Conservation (phyloP, 2,113 vertebrate species). For the Gobiocypris rarus region DNA sequence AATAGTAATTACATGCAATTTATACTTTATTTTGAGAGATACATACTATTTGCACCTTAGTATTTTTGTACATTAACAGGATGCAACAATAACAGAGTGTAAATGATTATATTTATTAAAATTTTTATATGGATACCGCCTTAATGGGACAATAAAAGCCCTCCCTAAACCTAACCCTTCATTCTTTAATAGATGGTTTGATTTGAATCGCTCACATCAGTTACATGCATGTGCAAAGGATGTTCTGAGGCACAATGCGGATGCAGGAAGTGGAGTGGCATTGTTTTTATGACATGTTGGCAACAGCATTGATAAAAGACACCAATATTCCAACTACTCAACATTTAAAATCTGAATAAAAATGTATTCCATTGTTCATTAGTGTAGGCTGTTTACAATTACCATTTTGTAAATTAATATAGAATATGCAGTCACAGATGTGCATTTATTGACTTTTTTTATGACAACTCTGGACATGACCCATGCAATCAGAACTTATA, state of each 20-base stretch:
- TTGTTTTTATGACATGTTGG: background rate
- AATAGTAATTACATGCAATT: no score
- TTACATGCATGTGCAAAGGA: background rate
- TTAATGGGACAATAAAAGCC: no score
- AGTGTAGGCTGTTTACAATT: background rate
- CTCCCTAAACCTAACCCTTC: background rate
- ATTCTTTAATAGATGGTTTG: background rate
- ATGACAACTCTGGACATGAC: background rate
- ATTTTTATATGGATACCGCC: no score
- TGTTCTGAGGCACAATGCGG: background rate
- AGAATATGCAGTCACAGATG: background rate
- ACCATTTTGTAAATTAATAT: background rate
- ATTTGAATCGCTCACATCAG: background rate
- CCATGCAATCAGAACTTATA: background rate
- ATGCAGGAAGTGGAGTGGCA: background rate
- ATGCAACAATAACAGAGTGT: no score
- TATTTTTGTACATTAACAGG: no score
- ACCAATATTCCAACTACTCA: background rate
- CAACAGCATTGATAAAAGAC: background rate
- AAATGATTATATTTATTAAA: no score
- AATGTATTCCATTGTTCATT: background rate
- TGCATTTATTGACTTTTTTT: background rate
- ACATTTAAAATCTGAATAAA: background rate
- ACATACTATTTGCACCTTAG: no score
- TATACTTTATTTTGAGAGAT: no score